Base-by-base conservation (phyloP, 2,113 vertebrate genomes). In the Dinomys branickii region DNA sequence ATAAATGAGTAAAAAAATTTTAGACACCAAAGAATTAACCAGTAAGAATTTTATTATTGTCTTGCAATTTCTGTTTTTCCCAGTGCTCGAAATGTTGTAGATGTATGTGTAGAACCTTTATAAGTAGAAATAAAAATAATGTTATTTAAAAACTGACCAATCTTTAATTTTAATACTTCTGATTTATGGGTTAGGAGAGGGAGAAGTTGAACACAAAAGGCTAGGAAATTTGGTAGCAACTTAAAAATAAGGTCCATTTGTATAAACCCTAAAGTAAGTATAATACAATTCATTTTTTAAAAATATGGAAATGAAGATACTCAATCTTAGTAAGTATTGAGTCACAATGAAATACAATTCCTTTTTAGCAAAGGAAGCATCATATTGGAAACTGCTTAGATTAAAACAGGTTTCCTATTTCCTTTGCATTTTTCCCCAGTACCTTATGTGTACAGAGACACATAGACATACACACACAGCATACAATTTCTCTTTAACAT, bases 1-100 rank as follows among this genome's bases (percentile, higher is more conserved):
- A 85, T 84, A 83, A 95, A 82, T 94, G 65, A 97, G 85, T 95
- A 95, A 97, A 95, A 86, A 95, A 94, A 81, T 17, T 77, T 82
- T 86, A 91, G 90, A 91, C 75, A 96, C 84, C 28, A 94, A 94
- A 94, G 67, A 91, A 93, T 86, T 93, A 84, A 5, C 30, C 83
- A 93, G n/a, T 59, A 83, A 20, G 26, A 95, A 38, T 90, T 96
- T 94, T 95, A 91, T 84, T 91, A 71, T 10, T 88, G 41, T 87
- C 38, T 87, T 91, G 24, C 85, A 33, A 87, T 85, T 94, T 94
- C 20, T 84, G 20, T 54, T 88, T 69, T 96, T 35, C 19, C n/a
- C 71, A 90, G 22, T 93, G 81, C n/a, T 90, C 78, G 52, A 41
- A 91, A 91, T 84, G 81, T 16, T 95, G 50, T 96, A 90, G 90